These are phyloP conservation scores for Dermolepida albohirtum DNA, from an alignment of 2,888 invertebrate species.

Conservation along the genomic window DNA sequence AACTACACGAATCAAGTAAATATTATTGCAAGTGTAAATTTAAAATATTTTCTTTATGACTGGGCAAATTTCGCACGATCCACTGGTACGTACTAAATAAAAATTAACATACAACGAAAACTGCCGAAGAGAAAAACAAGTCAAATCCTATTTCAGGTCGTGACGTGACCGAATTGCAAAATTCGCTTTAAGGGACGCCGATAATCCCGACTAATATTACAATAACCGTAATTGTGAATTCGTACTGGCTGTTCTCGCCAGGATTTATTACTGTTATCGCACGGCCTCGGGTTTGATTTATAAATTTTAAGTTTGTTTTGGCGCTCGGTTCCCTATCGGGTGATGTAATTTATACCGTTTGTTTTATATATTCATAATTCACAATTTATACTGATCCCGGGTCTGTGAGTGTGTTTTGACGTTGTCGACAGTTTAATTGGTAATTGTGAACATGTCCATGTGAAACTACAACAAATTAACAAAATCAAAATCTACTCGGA, in stretches of 20 bases:
- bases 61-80: too few species aligned
- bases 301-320: conserved; percentile 39
- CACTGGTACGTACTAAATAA: too few species aligned
- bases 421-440: conserved; percentile 21
- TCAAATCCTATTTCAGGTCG: conserved; percentile 24
- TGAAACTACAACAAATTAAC: too few species aligned
- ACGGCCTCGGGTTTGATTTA: conserved; percentile 32
- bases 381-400: conserved; percentile 9
- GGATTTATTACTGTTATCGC: conserved; percentile 30
- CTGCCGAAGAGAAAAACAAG: conserved; percentile 3
- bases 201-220: conserved; percentile 32
- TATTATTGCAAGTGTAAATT: too few species aligned
- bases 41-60: too few species aligned
- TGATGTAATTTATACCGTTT: conserved; percentile 25
- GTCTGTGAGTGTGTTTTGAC: conserved; percentile 1
- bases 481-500: too few species aligned
- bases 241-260: conserved; percentile 21
- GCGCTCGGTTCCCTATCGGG: conserved; percentile 11
- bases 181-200: conserved; percentile 15
- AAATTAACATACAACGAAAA: too few species aligned
- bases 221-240: conserved; percentile 31
- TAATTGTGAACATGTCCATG: neutral
- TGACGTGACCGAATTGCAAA: conserved; percentile 29
- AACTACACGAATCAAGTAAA: too few species aligned
- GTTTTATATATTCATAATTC: conserved; percentile 15